Evolutionary conservation across 2,113 vertebrate genomes (phyloP).

Genomic region (Callospermophilus lateralis): DNA sequence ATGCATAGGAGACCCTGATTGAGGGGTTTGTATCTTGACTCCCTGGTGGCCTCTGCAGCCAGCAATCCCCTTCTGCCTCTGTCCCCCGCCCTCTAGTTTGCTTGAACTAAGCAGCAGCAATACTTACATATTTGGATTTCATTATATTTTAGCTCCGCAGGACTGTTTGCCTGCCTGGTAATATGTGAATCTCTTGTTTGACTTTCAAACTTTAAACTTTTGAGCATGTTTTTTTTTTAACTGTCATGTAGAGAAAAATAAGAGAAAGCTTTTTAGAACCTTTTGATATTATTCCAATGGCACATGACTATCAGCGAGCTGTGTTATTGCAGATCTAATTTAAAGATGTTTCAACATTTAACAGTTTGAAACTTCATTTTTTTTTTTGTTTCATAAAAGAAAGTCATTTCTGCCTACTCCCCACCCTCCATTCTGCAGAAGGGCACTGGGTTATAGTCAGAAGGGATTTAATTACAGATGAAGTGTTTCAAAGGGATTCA

Average conservation of each 20-base stretch:
- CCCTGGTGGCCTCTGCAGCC: neutral
- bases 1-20: neutral
- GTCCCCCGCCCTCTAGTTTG: too few species aligned
- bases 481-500: neutral
- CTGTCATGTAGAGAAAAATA: neutral
- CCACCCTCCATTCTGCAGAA: neutral
- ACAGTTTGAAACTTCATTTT: neutral
- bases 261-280: neutral
- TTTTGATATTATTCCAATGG: neutral
- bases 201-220: neutral
- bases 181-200: neutral
- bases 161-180: neutral
- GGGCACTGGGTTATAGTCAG: neutral
- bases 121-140: neutral
- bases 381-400: neutral
- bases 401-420: neutral
- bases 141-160: neutral
- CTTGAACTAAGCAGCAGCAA: neutral
- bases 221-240: neutral
- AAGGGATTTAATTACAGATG: neutral
- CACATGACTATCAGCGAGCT: neutral
- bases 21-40: neutral
- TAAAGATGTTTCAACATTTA: neutral
- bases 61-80: neutral
- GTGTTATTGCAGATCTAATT: neutral